Base-by-base conservation (phyloP, 2,888 invertebrate genomes). In the Zhuqinia jingwanae region DNA sequence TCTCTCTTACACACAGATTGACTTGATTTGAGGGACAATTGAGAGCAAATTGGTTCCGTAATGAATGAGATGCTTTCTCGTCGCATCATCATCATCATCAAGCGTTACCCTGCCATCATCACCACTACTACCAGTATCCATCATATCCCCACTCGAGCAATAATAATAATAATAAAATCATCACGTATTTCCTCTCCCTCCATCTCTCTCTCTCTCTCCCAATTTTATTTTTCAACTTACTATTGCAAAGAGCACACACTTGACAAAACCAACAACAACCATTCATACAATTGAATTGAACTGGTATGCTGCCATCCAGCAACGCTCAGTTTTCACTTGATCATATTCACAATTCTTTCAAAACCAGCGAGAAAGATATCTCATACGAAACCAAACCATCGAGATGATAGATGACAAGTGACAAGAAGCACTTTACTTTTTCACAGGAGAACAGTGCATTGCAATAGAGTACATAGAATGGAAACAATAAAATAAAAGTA, bases 11-110 rank as follows among this genome's bases (percentile, higher is more conserved):
- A 10, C 75, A 75, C 53, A 76, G 56, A 27, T 73, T 27, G 63
- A 45, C 84, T 84, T 60, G 65, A 83, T 70, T 87, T 87, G 87
- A 83, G 87, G 87, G 83, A 87, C 87, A 87, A 87, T 87, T 79
- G 87, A 76, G 87, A 70, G 73, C 78, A 87, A 87, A 87, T 87
- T 87, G 82, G 60, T 78, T 87, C 79, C 83, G 60, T 87, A 87
- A 87, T 87, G 87, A 87, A 87, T 87, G 87, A 87, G 87, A 87
- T 87, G 68, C 84, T 84, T 84, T 76, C 65, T 81, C 36, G 20
- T 53, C 45, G 10, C 47, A 36, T 36, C 36, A 36, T 63, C 63
- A 27, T 56, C 47, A 73, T 76, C 76, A 50, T 56, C 50, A 56
- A 30, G 50, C 77, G 27, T 50, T 56, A 42, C n/a, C 42, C 60